Base-by-base conservation (phyloP, 2,888 invertebrate genomes). In the Epiperipatus broadwayi region DNA sequence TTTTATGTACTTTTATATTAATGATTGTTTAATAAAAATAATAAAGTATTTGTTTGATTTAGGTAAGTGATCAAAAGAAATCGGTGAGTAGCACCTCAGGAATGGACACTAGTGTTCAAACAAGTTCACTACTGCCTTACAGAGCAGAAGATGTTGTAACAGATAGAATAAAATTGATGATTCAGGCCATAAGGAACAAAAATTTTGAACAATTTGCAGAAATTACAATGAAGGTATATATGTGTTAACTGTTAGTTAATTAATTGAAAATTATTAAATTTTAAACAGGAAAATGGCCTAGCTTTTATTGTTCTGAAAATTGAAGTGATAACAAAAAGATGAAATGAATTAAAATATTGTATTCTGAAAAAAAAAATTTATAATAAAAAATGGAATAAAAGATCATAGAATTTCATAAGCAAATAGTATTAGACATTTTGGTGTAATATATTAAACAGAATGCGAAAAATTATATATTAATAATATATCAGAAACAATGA, bases 181-280 rank as follows among this genome's bases (percentile, higher is more conserved):
- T 53, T 36, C 49, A 62, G 45, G 72, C 74, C 5, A 79, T 89
- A 39, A 48, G 61, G 39, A 56, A 66, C 0, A 73, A 65, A 50
- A 69, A 95, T 61, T 97, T 91, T 58, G 53, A 68, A 19, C 68
- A 62, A 29, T 89, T 95, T 65, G 89, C 84, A n/a, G 73, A 79
- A 54, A 66, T 93, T 16, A 87, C 89, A 0, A 99, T 99, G 81
- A 75, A 74, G 53, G 61, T 59, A 47, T 15, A 41, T 29, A 27
- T 27, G 37, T 36, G 7, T 10, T n/a, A 34, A 16, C 7, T 18
- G 7, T 14, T 14, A 22, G n/a, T 15, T 21, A 14, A 10, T 35
- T 3, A 5, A 35, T 12, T 21, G 3, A 4, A 35, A 4, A 21
- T 21, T 34, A 10, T 10, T 8, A 34, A 8, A 21, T 7, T n/a